These are phyloP conservation scores for Echinarachnius parma DNA, from an alignment of 53 echinoderm and acorn worm genomes.

Conservation along the genomic window DNA sequence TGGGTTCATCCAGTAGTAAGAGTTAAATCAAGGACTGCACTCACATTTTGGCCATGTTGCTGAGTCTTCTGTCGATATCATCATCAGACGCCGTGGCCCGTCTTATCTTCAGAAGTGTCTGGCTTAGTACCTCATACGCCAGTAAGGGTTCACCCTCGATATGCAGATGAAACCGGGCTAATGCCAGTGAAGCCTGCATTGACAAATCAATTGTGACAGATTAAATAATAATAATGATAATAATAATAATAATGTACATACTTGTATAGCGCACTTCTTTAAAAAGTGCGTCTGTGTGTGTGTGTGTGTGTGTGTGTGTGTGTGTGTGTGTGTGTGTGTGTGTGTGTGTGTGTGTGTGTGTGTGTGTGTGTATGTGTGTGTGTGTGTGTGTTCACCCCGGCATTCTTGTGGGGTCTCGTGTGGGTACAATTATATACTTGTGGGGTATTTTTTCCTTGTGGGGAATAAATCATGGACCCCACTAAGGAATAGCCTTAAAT, in stretches of 20 bases:
- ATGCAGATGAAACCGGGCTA: conserved; percentile 21
- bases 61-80: conserved; percentile 22
- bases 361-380: neutral
- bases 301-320: neutral
- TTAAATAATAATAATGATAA: neutral
- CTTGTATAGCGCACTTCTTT: too few species aligned
- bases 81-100: neutral
- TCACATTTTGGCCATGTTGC: conserved; percentile 43
- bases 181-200: conserved; percentile 15
- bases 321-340: neutral
- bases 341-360: neutral
- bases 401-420: too few species aligned
- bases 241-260: too few species aligned
- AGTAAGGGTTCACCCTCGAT: conserved; percentile 10
- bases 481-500: too few species aligned
- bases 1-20: neutral
- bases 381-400: neutral
- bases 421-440: too few species aligned
- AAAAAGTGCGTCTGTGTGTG: neutral
- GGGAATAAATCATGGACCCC: too few species aligned
- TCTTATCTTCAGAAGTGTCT: neutral
- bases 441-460: too few species aligned
- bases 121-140: conserved; percentile 5
- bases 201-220: neutral
- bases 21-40: neutral